Evolutionary conservation across 2,797 vertebrate genomes (phyloP), one percentile per base, ranked within the genome.

Genomic region (Cossypha caffra): DNA sequence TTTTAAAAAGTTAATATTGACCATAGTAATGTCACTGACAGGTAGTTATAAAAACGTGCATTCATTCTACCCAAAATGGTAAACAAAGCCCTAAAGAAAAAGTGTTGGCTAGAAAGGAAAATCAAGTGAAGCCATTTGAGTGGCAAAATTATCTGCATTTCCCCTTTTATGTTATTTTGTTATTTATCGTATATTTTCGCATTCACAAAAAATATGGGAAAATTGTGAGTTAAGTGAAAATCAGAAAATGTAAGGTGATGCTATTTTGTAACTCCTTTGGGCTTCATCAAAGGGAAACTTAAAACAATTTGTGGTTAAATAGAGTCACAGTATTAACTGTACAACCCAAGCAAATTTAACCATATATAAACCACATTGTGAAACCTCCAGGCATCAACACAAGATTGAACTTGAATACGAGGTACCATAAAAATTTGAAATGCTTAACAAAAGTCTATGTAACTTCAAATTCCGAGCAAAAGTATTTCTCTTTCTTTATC

Each of bases 371-470:
- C 38, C 19, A 28, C 31, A n/a, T 10, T 6, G 7, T 8, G 47
- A 63, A 86, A 66, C 15, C 21, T n/a, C 25, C n/a, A 83, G 20
- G 13, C 1, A 0, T 18, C 47, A 58, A 28, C 20, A 19, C 0
- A 7, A 63, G 25, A 19, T 13, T 12, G 4, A 75, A 74, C 43
- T 13, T 58, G 15, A 83, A 72, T 35, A 81, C 4, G 19, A 58
- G 9, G 11, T 38, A 35, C 43, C 90, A 75, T 6, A 78, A 82
- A 64, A 80, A 38, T 26, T 25, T 59, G 20, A 74, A 95, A 77
- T 42, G 26, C 12, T 29, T 63, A 74, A 77, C 0, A 1, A 2
- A 85, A 76, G 9, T 61, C 45, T 40, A 16, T 0, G 0, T 13
- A 72, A 79, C 38, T 66, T 80, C 51, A 64, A 72, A 68, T 54